phyloP scores from a whole-genome alignment of 2,888 invertebrate species.

The Coleophora deauratella region DNA sequence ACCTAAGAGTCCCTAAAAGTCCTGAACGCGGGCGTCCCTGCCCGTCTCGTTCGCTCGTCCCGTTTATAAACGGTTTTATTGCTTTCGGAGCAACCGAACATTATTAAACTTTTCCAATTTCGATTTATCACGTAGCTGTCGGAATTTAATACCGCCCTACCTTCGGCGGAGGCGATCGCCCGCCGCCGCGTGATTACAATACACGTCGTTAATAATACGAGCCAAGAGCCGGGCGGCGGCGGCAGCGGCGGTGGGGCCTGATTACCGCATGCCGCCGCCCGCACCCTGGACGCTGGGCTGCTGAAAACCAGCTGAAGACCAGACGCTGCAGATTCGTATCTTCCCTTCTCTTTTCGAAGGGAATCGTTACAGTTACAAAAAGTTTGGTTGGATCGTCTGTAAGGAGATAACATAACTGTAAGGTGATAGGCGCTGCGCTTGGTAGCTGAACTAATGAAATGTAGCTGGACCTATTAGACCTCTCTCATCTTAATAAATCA shows the following conservation, averaged over 20 bases:
- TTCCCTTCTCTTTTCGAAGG: too few relatives aligned
- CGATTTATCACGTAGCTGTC: slow-evolving; percentile 76
- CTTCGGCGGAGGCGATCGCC: slow-evolving; percentile 73
- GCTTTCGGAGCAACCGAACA: slow-evolving; percentile 75
- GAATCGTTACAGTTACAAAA: too few relatives aligned
- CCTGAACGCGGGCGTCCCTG: slow-evolving; percentile 67
- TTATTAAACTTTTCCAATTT: slow-evolving; percentile 76
- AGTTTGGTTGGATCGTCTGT: too few relatives aligned
- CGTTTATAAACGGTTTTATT: slow-evolving; percentile 76
- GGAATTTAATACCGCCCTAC: slow-evolving; percentile 75
- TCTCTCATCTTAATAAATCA: too few relatives aligned
- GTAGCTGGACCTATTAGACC: too few relatives aligned
- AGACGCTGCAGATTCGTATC: not conserved
- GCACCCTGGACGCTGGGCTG: slow-evolving; percentile 3
- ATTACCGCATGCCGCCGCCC: slow-evolving; percentile 33
- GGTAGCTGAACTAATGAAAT: too few relatives aligned
- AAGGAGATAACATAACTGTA: too few relatives aligned
- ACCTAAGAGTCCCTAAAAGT: slow-evolving; percentile 70
- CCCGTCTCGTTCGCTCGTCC: slow-evolving; percentile 70
- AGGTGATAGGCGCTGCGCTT: too few relatives aligned
- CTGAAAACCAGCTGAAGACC: not conserved
- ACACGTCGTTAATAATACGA: slow-evolving; percentile 73
- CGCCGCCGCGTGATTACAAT: slow-evolving; percentile 73
- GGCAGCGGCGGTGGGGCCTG: slow-evolving; percentile 29
- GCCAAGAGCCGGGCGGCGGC: slow-evolving; percentile 35